Evolutionary conservation across 2,797 vertebrate genomes (phyloP), one percentile per base, ranked within the genome.

Genomic region (Taenioides sp.): DNA sequence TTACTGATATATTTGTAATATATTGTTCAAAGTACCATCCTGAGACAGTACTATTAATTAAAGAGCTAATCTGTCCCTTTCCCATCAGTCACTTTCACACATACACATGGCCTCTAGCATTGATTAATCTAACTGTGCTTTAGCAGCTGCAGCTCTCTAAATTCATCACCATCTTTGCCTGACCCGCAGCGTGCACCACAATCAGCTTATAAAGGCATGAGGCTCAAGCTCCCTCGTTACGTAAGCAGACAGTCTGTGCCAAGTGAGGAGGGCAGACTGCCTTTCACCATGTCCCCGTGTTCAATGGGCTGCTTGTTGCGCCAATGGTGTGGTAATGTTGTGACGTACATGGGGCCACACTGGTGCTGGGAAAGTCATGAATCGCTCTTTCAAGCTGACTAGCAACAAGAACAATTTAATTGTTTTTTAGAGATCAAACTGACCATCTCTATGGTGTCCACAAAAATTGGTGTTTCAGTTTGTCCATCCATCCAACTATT

Each of bases 291-390:
- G 17, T 71, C 71, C 84, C 66, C 62, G 62, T 67, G 75, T 62
- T 94, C 88, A 93, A 93, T 89, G 85, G 85, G 55, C 82, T 40
- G 27, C 82, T 93, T 94, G 90, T 92, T 89, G 71, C 69, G 84
- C 83, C 87, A 86, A 67, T 12, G 77, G 75, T 89, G 83, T 77
- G 80, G 84, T 89, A 82, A 84, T 90, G 70, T 86, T 74, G 80
- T 84, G 81, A 79, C 49, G 68, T 62, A 27, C 25, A 59, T 28
- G 72, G 79, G 82, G 77, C 88, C 80, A 72, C 85, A 20, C 70
- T 83, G 81, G 81, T 80, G 73, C 68, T 40, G 74, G 71, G 86
- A 71, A 23, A 69, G 76, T 68, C 54, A 74, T 90, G 85, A 88
- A 84, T 86, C 47, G 20, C 69, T 14, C 72, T 67, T 66, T 73